Base-by-base conservation (phyloP, 2,888 invertebrate species). In the Tipula confusa region DNA sequence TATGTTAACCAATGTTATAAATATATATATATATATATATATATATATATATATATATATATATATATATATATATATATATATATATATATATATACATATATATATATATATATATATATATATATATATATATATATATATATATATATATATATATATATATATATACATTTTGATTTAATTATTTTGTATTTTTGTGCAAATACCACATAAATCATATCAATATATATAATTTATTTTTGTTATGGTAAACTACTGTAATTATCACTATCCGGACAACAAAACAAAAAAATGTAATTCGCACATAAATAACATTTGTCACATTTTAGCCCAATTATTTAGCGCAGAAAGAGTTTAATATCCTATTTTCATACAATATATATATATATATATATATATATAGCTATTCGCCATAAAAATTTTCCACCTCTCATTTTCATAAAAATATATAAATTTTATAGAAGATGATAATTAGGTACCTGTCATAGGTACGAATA, bases 281-380 rank as follows among this genome's bases (percentile, higher is more conserved):
- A 24, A 24, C 64, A 24, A 64, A 24, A 64, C 1, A 7, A 11
- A 24, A n/a, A n/a, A n/a, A n/a, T n/a, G n/a, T n/a, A 24, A 24
- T 64, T 64, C 64, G 64, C 64, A 64, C 64, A 64, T 64, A 64
- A 64, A 64, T 64, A 64, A 64, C 64, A 64, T 24, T 18, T 64
- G 64, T 64, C 64, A 64, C 64, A 64, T 24, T 64, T 24, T 24
- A 24, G 33, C 2, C 18, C 24, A 64, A 64, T 64, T 64, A 24
- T 64, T 64, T 64, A 64, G 64, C 24, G n/a, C n/a, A n/a, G 64
- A 7, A 64, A 64, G 24, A 24, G 64, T 64, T 64, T 64, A 24
- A 38, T 38, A 24, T 64, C 13, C 13, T 24, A n/a, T 64, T 64
- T 24, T n/a, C n/a, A n/a, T n/a, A n/a, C n/a, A n/a, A n/a, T n/a